Conservation (phyloP, 2,797 vertebrate species). For the Aulostomus chinensis region DNA sequence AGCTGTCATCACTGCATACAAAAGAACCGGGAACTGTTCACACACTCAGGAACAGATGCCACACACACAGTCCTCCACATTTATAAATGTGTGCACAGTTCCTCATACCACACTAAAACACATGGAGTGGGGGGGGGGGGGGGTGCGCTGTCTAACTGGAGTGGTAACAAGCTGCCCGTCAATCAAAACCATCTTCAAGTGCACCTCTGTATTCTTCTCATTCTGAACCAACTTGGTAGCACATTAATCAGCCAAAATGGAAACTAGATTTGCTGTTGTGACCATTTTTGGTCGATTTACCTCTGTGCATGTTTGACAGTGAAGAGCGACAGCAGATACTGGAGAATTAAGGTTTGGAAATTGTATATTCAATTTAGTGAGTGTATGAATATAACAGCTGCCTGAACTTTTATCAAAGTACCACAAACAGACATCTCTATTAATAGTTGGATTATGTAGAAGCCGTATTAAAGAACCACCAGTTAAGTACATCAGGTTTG, state of each 20-base stretch:
- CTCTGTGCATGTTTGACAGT: neutral
- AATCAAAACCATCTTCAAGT: constrained; percentile 32
- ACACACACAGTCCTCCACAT: constrained; percentile 7
- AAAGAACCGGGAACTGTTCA: constrained; percentile 17
- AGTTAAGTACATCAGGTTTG: no score
- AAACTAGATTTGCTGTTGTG: constrained; percentile 4
- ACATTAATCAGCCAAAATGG: constrained; percentile 31
- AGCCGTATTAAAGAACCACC: constrained; percentile 3
- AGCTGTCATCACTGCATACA: constrained; percentile 17
- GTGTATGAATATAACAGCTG: neutral
- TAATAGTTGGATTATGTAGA: constrained; percentile 2
- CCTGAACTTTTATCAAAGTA: constrained; percentile 4
- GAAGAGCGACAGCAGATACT: neutral
- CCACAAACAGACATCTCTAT: neutral
- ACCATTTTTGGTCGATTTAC: constrained; percentile 3
- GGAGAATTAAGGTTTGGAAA: no score
- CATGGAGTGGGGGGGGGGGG: constrained; percentile 7
- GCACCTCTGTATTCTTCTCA: constrained; percentile 20
- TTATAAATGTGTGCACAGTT: neutral
- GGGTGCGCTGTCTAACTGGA: constrained; percentile 51
- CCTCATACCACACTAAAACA: neutral
- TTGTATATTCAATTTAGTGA: no score
- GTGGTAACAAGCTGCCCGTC: constrained; percentile 50
- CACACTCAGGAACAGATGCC: neutral
- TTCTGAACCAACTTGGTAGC: constrained; percentile 19